Base-by-base conservation (phyloP, 2,888 invertebrate genomes). In the Tachina lurida region DNA sequence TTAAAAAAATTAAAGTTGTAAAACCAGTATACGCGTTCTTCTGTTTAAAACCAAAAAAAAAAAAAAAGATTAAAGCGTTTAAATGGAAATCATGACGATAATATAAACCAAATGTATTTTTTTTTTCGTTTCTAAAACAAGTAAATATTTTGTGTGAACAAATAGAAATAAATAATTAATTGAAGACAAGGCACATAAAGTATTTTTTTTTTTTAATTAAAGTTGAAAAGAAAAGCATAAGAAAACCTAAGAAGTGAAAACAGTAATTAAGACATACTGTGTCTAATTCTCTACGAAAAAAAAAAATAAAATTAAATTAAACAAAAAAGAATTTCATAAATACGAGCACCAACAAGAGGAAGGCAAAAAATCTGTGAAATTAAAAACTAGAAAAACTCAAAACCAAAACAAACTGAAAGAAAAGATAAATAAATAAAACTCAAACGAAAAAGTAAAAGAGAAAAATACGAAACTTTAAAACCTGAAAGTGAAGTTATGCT, bases 231-330 rank as follows among this genome's bases (percentile, higher is more conserved):
- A 76, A 80, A 73, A 74, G 0, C 52, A 76, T 76, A 68, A 31
- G 7, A 31, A 31, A 31, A 7, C 0, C 0, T 31, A 85, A 68
- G 60, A 81, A 84, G 82, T 87, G 78, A 87, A 78, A 84, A 81
- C 77, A 78, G 84, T 78, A 74, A 80, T 63, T 49, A 45, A 83
- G 7, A 73, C 56, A 19, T 62, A 85, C 87, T 87, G 83, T 85
- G 85, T 83, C 85, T 22, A 71, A 75, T 70, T 81, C 76, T 67
- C 56, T 8, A 65, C 17, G 15, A 68, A 45, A 47, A 10, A 12
- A 7, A 17, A 10, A 12, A 7, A 17, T n/a, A 41, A 39, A 10
- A 71, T 12, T 10, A n/a, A 71, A 31, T 31, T 31, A 31, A 10
- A 73, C 45, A 60, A 58, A 56, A 75, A 83, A 85, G 62, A 77